Evolutionary conservation across 35 echinoderm and acorn worm genomes (phyloP).

Genomic region (Chiridota heheva): DNA sequence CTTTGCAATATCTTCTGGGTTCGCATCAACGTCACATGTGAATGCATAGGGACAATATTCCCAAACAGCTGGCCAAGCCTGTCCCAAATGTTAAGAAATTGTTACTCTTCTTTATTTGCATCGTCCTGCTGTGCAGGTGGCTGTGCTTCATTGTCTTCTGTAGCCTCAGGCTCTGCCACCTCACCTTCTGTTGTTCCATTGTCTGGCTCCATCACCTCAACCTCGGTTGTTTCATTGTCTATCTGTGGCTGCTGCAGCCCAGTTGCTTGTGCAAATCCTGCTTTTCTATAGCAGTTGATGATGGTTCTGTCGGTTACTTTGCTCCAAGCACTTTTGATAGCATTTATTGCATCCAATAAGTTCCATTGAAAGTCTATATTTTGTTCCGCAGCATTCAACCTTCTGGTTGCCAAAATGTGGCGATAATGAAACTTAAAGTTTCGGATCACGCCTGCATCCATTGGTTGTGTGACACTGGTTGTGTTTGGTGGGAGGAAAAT

Average conservation of each 20-base stretch:
- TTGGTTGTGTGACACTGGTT: slow-evolving; percentile 40
- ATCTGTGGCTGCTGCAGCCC: neutral
- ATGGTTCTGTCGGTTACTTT: slow-evolving; percentile 29
- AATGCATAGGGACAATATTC: neutral
- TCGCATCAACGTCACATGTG: neutral
- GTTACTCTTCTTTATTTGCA: neutral
- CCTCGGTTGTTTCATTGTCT: neutral
- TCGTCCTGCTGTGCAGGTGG: neutral
- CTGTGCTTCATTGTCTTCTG: neutral
- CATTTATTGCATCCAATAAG: slow-evolving; percentile 34
- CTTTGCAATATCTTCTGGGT: neutral
- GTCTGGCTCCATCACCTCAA: neutral
- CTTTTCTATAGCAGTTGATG: slow-evolving; percentile 30
- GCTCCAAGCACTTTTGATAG: slow-evolving; percentile 23
- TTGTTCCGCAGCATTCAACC: neutral
- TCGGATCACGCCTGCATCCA: slow-evolving; percentile 30
- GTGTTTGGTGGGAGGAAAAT: slow-evolving; percentile 54
- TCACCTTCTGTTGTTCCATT: too few species aligned
- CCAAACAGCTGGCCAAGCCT: neutral
- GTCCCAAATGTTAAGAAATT: slow-evolving; percentile 31
- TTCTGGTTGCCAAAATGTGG: slow-evolving; percentile 4
- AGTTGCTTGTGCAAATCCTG: slow-evolving; percentile 9
- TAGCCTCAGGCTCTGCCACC: neutral
- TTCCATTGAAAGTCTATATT: slow-evolving; percentile 28
- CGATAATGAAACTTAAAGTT: slow-evolving; percentile 41